phyloP scores from a whole-genome alignment of 1,140 invertebrate species.

The Ylistrum balloti region DNA sequence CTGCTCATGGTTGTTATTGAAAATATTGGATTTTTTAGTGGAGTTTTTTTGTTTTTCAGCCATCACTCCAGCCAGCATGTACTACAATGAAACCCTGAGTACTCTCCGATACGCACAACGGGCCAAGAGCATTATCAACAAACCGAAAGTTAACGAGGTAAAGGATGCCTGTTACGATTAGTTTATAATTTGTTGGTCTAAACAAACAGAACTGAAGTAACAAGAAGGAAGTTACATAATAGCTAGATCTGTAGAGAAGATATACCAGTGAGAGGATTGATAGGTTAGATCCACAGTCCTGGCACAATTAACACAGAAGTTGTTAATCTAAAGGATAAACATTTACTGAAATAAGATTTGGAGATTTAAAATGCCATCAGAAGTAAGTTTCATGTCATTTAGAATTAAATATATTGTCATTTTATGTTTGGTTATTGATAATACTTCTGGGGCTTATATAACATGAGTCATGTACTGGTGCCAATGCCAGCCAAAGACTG shows the following conservation, averaged over 20 bases:
- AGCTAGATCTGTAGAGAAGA: too few species aligned
- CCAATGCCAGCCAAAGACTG: not conserved
- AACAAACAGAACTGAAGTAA: too few species aligned
- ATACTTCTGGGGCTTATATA: not conserved
- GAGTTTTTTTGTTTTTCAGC: conserved; percentile 71
- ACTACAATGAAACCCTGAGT: conserved; percentile 82
- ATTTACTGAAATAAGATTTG: not conserved
- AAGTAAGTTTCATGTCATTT: not conserved
- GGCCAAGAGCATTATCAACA: conserved; percentile 96
- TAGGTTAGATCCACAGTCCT: not conserved
- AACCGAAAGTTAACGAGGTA: conserved; percentile 94
- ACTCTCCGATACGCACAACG: conserved; percentile 84
- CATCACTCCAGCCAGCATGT: conserved; percentile 86
- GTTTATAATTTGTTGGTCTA: too few species aligned
- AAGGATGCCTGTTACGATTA: too few species aligned
- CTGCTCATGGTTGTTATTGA: too few species aligned
- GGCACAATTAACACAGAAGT: not conserved
- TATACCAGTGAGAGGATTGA: not conserved
- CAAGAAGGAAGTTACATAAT: too few species aligned
- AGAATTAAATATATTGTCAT: not conserved
- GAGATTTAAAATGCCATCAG: not conserved
- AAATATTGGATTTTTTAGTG: too few species aligned
- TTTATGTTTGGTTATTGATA: not conserved
- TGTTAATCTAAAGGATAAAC: not conserved
- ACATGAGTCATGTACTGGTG: not conserved